These are phyloP conservation scores for Elysia crispata DNA, from an alignment of 2,888 invertebrate genomes.

Conservation along the genomic window DNA sequence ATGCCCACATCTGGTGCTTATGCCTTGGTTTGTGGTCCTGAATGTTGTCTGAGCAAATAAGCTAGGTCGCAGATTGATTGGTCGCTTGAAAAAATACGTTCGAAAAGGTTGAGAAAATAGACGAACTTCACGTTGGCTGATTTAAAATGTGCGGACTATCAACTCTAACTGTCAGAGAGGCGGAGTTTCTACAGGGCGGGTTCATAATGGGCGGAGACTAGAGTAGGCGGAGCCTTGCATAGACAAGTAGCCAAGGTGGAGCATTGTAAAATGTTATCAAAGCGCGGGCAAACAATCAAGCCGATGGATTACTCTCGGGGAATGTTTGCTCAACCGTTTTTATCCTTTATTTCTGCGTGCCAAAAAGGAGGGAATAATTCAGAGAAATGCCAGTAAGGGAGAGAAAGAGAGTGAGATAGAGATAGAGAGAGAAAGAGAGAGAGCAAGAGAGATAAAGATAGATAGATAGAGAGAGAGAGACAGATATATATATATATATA, in stretches of 20 bases:
- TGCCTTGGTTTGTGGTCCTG: not conserved
- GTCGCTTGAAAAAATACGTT: slow-evolving; percentile 39
- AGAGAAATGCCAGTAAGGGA: not conserved
- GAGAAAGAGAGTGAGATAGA: not conserved
- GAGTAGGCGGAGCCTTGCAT: slow-evolving; percentile 2
- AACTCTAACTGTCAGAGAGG: slow-evolving; percentile 20
- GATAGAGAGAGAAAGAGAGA: too few species aligned
- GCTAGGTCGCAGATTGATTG: slow-evolving; percentile 28
- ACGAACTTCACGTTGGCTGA: slow-evolving; percentile 35
- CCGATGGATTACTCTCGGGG: not conserved
- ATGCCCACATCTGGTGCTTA: not conserved
- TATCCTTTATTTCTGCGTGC: slow-evolving; percentile 2
- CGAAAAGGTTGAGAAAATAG: not conserved
- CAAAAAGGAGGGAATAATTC: not conserved
- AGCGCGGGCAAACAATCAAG: slow-evolving; percentile 2
- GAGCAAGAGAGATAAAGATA: too few species aligned
- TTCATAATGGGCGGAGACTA: slow-evolving; percentile 26
- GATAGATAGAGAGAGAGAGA: too few species aligned
- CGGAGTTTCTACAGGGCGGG: not conserved
- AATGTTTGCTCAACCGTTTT: slow-evolving; percentile 37
- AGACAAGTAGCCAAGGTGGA: slow-evolving; percentile 36
- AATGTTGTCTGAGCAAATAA: slow-evolving; percentile 37
- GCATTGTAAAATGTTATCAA: not conserved
- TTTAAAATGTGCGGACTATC: slow-evolving; percentile 33
- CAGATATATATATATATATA: too few species aligned